These are phyloP conservation scores for Atrina japonica DNA, from an alignment of 2,888 invertebrate species.

Conservation along the genomic window DNA sequence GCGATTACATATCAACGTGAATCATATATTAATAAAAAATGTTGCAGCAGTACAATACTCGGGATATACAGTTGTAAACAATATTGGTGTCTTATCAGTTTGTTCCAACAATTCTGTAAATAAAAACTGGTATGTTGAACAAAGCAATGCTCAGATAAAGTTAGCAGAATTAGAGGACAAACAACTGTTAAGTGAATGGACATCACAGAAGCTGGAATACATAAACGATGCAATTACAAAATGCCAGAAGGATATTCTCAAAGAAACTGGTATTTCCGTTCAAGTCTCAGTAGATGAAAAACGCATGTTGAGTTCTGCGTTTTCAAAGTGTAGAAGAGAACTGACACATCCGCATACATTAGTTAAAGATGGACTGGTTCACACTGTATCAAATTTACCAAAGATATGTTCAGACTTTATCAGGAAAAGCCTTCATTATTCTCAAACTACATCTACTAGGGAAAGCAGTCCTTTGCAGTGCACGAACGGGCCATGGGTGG, in stretches of 20 bases:
- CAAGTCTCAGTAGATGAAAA: conserved; percentile 35
- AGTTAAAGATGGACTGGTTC: neutral
- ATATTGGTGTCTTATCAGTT: conserved; percentile 12
- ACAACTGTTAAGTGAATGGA: conserved; percentile 20
- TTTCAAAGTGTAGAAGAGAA: conserved; percentile 37
- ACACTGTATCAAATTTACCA: too few relatives aligned
- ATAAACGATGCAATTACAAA: conserved; percentile 9
- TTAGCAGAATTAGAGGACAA: conserved; percentile 39
- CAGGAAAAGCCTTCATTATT: too few relatives aligned
- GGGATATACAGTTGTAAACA: conserved; percentile 23
- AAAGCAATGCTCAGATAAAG: conserved; percentile 16
- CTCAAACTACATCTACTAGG: too few relatives aligned
- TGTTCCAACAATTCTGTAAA: conserved; percentile 21
- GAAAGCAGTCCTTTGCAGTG: too few relatives aligned
- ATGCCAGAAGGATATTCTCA: neutral
- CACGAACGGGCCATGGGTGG: too few relatives aligned
- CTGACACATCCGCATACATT: conserved; percentile 32
- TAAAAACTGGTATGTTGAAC: conserved; percentile 26
- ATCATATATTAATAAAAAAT: conserved; percentile 31
- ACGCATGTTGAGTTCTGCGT: conserved; percentile 12
- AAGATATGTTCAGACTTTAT: too few relatives aligned
- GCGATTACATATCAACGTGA: conserved; percentile 1
- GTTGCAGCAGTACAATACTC: conserved; percentile 33
- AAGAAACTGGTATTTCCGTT: conserved; percentile 14
- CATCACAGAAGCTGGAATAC: neutral